Evolutionary conservation across 2,113 vertebrate species (phyloP).

Genomic region (Leucopsar rothschildi): DNA sequence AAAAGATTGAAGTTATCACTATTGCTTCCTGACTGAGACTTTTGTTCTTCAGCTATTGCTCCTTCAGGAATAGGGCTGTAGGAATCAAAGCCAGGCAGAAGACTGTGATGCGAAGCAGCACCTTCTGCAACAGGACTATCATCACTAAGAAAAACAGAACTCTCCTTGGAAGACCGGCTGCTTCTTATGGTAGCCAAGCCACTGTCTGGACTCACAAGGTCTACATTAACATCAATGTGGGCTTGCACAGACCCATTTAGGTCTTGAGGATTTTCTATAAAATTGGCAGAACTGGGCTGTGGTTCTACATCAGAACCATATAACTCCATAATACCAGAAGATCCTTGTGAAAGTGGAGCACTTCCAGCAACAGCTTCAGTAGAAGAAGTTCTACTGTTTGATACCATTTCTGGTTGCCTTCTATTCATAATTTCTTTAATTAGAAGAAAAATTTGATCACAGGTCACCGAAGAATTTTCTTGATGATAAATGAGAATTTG

Average conservation of each 20-base stretch:
- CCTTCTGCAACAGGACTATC: conserved; percentile 88
- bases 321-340: conserved; percentile 90
- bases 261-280: conserved; percentile 77
- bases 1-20: conserved; percentile 82
- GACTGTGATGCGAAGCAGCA: conserved; percentile 76
- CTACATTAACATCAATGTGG: conserved; percentile 78
- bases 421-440: conserved; percentile 85
- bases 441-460: conserved; percentile 80
- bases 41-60: conserved; percentile 79
- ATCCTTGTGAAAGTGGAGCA: conserved; percentile 91
- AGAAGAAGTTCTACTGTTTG: conserved; percentile 90
- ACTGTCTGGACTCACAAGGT: conserved; percentile 91
- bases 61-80: conserved; percentile 80
- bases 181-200: conserved; percentile 92
- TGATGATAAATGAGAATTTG: conserved; percentile 83
- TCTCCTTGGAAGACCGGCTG: conserved; percentile 92
- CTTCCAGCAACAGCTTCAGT: conserved; percentile 94
- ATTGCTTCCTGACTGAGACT: conserved; percentile 64
- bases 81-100: conserved; percentile 81
- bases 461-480: conserved; percentile 69
- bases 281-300: conserved; percentile 75
- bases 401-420: conserved; percentile 78
- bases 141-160: conserved; percentile 93
- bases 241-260: conserved; percentile 73
- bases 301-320: conserved; percentile 88